Evolutionary conservation across 2,888 invertebrate species (phyloP).

Genomic region (Drosophila vallismaia): DNA sequence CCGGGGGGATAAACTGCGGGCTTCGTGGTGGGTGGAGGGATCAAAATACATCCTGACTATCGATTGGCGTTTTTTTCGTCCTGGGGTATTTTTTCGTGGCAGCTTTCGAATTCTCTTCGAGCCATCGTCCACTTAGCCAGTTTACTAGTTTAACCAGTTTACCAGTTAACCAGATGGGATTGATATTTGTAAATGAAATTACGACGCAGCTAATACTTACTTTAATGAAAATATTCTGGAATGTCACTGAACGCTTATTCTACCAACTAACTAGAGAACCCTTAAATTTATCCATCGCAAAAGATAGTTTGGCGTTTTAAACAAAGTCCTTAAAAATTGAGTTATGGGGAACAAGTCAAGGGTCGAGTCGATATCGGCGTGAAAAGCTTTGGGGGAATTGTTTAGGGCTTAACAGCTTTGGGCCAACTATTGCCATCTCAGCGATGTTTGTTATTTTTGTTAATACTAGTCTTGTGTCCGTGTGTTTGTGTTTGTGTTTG

Average conservation of each 20-base stretch:
- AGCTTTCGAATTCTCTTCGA: constrained; percentile 7
- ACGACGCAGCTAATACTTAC: neutral
- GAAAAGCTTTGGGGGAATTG: constrained; percentile 14
- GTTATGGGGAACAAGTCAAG: constrained; percentile 17
- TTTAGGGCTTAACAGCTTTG: constrained; percentile 19
- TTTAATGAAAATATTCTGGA: too few relatives aligned
- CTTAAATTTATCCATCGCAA: neutral
- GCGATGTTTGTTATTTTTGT: constrained; percentile 32
- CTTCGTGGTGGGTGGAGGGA: neutral
- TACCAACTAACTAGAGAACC: neutral
- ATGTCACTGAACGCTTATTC: too few relatives aligned
- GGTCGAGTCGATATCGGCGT: constrained; percentile 16
- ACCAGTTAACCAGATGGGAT: constrained; percentile 7
- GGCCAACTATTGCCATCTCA: constrained; percentile 1
- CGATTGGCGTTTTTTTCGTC: constrained; percentile 49
- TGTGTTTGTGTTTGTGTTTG: constrained; percentile 14
- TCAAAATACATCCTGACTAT: constrained; percentile 60
- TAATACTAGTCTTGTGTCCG: constrained; percentile 29
- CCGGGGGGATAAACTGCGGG: constrained; percentile 25
- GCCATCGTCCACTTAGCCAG: constrained; percentile 14
- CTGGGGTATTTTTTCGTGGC: constrained; percentile 21
- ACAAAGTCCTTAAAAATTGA: neutral
- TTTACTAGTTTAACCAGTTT: constrained; percentile 15
- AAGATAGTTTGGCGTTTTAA: neutral
- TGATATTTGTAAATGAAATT: neutral